phyloP scores from a whole-genome alignment of 2,797 vertebrate species.

The Rachycentron canadum region DNA sequence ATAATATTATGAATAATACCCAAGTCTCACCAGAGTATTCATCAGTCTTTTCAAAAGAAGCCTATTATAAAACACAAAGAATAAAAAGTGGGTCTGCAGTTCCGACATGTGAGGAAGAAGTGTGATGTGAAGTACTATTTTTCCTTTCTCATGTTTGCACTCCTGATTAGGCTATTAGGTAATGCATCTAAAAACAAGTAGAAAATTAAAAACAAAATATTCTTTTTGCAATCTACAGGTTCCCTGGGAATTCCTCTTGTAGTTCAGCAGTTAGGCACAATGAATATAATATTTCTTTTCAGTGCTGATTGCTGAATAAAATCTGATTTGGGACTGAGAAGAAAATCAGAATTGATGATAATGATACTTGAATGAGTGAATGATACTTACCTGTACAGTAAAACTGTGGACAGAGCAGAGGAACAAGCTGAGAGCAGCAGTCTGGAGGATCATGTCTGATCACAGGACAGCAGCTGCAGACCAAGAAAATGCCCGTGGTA shows the following conservation, averaged over 20 bases:
- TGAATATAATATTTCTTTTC: neutral
- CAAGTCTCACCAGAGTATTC: slow-evolving; percentile 57
- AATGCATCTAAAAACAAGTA: neutral
- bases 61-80: slow-evolving; percentile 42
- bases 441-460: slow-evolving; percentile 61
- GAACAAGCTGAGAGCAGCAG: slow-evolving; percentile 44
- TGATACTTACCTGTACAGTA: slow-evolving; percentile 51
- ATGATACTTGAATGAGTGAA: no score
- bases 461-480: neutral
- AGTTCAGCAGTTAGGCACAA: neutral
- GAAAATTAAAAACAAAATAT: neutral
- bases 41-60: slow-evolving; percentile 19
- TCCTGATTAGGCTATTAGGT: neutral
- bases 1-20: neutral
- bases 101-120: no score
- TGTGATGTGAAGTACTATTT: neutral
- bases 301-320: neutral
- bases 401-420: slow-evolving; percentile 44
- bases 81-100: neutral
- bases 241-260: neutral
- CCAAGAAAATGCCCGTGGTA: neutral
- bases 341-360: no score
- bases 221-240: neutral
- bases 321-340: neutral
- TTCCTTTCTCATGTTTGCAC: no score